Evolutionary conservation across 2,113 vertebrate genomes (phyloP), one percentile per base, ranked within the genome.

Genomic region (Rhinoderma darwinii): DNA sequence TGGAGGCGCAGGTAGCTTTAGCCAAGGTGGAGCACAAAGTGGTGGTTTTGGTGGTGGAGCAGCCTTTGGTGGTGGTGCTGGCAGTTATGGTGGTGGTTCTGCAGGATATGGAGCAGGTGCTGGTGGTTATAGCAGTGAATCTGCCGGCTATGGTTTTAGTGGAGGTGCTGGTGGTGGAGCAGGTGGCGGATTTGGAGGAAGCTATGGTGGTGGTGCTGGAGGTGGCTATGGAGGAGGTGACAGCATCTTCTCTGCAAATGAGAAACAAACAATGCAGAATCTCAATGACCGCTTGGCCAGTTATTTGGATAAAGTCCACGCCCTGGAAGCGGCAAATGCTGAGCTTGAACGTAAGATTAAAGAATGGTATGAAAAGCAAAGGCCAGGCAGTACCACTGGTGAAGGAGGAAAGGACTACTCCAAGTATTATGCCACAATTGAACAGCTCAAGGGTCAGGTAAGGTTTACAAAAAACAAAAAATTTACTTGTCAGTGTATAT

Each of bases 191-290:
- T 32, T 2, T 39, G 51, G 51, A 37, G 77, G 50, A 37, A 10
- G 32, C 18, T 22, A 32, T 51, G 75, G 27, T 76, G 74, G 75
- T 35, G 47, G 75, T 27, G 27, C 56, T 56, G 82, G 63, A 14
- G 89, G 86, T 0, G 27, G 81, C 18, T 17, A 47, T 73, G 82
- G 44, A 39, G 89, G 86, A 0, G 91, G 91, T 35, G 63, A 81
- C 9, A 86, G 90, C 5, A 88, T 94, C 44, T 89, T 93, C 1
- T 90, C 91, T 0, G 91, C 91, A 68, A 93, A 90, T 1, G 96
- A 97, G 22, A 98, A 98, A 88, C 96, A 97, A 86, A 96, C 96
- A 89, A 97, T 98, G 97, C 96, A 98, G 94, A 96, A 95, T 88
- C 96, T 98, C 87, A 98, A 98, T 68, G 95, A 75, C 91, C 96